Evolutionary conservation across 2,797 vertebrate genomes (phyloP), one percentile per base, ranked within the genome.

Genomic region (Sparus aurata): DNA sequence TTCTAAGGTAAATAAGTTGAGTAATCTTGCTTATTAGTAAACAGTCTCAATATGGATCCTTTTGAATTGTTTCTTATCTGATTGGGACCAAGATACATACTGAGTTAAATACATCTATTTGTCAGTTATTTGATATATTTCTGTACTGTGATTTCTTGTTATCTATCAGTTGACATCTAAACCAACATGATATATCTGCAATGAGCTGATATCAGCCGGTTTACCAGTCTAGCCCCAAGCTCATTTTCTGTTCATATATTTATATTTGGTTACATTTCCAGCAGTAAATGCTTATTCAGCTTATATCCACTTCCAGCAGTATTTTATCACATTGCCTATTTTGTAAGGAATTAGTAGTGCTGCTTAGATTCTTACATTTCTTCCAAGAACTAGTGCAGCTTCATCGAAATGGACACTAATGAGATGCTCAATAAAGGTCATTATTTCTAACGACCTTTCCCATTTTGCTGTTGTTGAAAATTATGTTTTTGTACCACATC

Each of bases 361-460:
- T 63, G 58, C 11, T 43, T 34, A 27, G 11, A 47, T 47, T 54
- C 9, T 65, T 38, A 38, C 1, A 38, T 38, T 38, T 38, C 38
- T 45, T 30, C 30, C 43, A 57, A 58, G 64, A 58, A 69, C 47
- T 16, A 43, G 22, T 27, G 25, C 43, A 62, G 45, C 57, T 22
- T 20, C 59, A n/a, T 79, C 65, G 18, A 43, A 79, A 79, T 71
- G 47, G 59, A 47, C 59, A 11, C 65, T 71, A 70, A 85, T 80
- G 61, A 77, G 22, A 27, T 68, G 70, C 73, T 49, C 38, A 67
- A 47, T 80, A 63, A 59, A 30, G 23, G n/a, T 66, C 38, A 60
- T 60, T 84, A 34, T 76, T 74, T 76, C 25, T 58, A 45, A 45
- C 69, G 73, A 79, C 72, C 63, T 77, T 72, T 73, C 15, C 50